phyloP scores from a whole-genome alignment of 2,797 vertebrate genomes.

The Sebastes hubbsi region DNA sequence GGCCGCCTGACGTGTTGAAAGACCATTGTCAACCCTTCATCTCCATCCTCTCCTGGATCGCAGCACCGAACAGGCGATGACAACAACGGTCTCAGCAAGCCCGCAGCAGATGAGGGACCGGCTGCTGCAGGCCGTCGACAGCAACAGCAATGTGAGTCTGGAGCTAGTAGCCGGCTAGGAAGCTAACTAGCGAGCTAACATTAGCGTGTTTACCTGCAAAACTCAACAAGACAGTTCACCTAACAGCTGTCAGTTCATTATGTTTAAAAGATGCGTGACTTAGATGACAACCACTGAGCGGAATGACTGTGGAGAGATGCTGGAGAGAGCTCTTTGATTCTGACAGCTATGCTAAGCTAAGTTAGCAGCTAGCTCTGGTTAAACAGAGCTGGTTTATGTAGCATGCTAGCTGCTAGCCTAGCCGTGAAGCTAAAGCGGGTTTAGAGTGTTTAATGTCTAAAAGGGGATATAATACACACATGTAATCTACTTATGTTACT shows the following conservation, averaged over 20 bases:
- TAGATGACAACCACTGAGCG: background rate
- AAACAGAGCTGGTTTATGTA: conserved; percentile 33
- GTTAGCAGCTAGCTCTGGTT: conserved; percentile 40
- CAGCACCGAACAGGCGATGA: conserved; percentile 93
- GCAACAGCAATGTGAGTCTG: conserved; percentile 95
- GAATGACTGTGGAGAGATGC: background rate
- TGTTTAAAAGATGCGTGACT: background rate
- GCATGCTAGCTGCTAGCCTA: conserved; percentile 64
- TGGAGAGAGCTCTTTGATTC: conserved; percentile 5
- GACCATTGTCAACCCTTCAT: conserved; percentile 52
- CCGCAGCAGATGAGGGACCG: conserved; percentile 99
- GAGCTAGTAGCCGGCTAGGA: conserved; percentile 52
- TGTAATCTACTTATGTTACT: no score
- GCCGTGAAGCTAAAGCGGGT: conserved; percentile 25
- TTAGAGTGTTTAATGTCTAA: conserved; percentile 2
- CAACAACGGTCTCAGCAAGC: conserved; percentile 97
- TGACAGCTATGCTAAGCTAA: conserved; percentile 70
- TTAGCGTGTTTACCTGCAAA: conserved; percentile 58
- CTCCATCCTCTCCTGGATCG: conserved; percentile 85
- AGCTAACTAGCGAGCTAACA: conserved; percentile 23
- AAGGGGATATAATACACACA: background rate
- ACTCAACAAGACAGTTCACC: background rate
- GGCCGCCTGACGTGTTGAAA: conserved; percentile 69
- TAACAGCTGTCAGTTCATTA: background rate
- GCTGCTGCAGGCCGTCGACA: conserved; percentile 99